phyloP scores from a whole-genome alignment of 2,888 invertebrate species.

The Ormyrus labotus region DNA sequence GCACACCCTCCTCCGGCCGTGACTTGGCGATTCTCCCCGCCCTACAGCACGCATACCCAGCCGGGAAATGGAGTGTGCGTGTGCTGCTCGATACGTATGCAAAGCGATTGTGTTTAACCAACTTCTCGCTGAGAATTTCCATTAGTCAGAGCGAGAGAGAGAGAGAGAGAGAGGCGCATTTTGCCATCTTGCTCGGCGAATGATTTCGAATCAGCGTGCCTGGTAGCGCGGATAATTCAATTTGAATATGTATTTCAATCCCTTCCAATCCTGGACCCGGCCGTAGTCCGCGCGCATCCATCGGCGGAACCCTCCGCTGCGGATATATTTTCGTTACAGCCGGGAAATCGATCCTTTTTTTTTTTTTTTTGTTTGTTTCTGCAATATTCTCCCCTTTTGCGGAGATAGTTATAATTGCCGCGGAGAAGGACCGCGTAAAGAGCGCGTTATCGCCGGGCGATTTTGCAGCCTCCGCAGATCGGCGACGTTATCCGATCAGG shows the following conservation, averaged over 20 bases:
- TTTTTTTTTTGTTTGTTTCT: no score
- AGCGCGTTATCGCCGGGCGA: background rate
- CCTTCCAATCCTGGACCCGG: slow-evolving; percentile 3
- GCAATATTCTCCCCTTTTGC: no score
- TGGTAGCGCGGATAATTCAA: slow-evolving; percentile 75
- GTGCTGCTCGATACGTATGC: slow-evolving; percentile 69
- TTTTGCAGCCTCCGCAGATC: background rate
- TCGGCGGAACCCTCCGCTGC: background rate
- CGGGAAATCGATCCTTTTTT: no score
- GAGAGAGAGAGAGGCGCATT: slow-evolving; percentile 51
- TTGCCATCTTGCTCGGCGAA: slow-evolving; percentile 63
- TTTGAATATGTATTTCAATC: slow-evolving; percentile 74
- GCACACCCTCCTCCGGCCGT: slow-evolving; percentile 47
- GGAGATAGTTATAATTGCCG: no score
- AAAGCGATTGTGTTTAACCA: slow-evolving; percentile 72
- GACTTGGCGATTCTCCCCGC: slow-evolving; percentile 57
- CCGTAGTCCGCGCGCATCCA: background rate
- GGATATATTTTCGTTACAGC: slow-evolving; percentile 29
- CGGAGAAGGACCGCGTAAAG: background rate
- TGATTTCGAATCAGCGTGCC: slow-evolving; percentile 75
- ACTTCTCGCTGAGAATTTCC: slow-evolving; percentile 74
- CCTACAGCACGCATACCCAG: slow-evolving; percentile 24
- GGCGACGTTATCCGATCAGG: background rate
- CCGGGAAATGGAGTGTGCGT: slow-evolving; percentile 44
- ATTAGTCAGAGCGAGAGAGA: slow-evolving; percentile 67